phyloP scores from a whole-genome alignment of 37 sponge, comb jelly and placozoan species.

The Spongia lamella region DNA sequence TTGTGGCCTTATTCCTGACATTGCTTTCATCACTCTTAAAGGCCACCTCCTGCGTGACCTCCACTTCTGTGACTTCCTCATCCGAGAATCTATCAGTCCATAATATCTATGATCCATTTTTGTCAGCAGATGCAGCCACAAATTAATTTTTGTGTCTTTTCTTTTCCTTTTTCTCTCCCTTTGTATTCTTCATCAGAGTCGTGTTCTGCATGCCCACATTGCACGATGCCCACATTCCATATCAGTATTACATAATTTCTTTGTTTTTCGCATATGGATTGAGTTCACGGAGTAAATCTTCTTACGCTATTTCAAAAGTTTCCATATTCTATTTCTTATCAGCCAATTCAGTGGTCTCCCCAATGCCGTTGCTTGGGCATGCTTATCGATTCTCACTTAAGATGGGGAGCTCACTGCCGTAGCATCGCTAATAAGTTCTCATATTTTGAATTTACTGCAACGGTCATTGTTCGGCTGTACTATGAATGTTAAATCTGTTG shows the following conservation, averaged over 20 bases:
- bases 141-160: background rate
- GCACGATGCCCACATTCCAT: constrained; percentile 92
- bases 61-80: constrained; percentile 28
- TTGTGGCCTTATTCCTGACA: background rate
- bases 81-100: no score
- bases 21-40: background rate
- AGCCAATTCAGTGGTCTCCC: no score
- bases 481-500: no score
- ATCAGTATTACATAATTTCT: constrained; percentile 75
- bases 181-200: constrained; percentile 76
- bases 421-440: no score
- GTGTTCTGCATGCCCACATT: no score
- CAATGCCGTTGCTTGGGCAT: no score
- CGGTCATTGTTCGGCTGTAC: no score
- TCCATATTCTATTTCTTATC: no score
- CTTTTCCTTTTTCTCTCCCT: background rate
- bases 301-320: constrained; percentile 67
- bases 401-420: no score
- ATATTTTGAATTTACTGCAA: no score
- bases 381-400: no score
- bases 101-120: constrained; percentile 41
- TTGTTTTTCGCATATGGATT: constrained; percentile 39
- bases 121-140: background rate
- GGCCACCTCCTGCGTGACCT: background rate
- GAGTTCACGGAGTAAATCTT: constrained; percentile 36